Evolutionary conservation across 2,797 vertebrate species (phyloP), one percentile per base, ranked within the genome.

Genomic region (Acrocephalus scirpaceus): DNA sequence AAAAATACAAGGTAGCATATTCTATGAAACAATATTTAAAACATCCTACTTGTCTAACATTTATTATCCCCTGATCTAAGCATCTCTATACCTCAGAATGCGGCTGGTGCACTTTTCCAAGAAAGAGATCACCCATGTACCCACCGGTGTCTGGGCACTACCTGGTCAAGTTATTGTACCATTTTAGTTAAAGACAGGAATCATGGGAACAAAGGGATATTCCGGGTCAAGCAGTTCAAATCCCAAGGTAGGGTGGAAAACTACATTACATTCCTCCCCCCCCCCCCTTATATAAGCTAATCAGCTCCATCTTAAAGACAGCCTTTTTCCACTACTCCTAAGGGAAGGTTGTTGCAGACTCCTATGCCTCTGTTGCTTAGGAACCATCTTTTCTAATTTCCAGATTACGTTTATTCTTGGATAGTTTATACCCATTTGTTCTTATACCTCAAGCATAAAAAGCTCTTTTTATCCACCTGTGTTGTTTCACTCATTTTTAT

Each of bases 311-410:
- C 88, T 88, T 87, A 70, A 76, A 96, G 73, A 60, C 61, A 90
- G 80, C 34, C 71, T 73, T 76, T 60, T 88, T 75, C 77, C 74
- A 57, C 36, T 71, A 3, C 80, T 96, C 92, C 93, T 93, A 19
- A 81, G 94, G 90, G 94, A 96, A 91, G 67, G 45, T 34, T 95
- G 64, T 30, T 74, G 53, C 92, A 95, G 86, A 78, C 74, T 92
- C 38, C 90, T 89, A 3, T 82, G 88, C 67, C 71, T 92, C 77
- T 0, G 95, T 97, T 97, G 96, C 96, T 88, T 95, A 97, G 95
- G 92, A 97, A 97, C 95, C 94, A 89, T 79, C 65, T 82, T 94
- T 86, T 94, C 86, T 91, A 61, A 91, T 93, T 95, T 95, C 86
- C 72, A 95, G 53, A 92, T 57, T 53, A 92, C 71, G 83, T 94